Base-by-base conservation (phyloP, 2,888 invertebrate species). In the Drosophila diplacantha region DNA sequence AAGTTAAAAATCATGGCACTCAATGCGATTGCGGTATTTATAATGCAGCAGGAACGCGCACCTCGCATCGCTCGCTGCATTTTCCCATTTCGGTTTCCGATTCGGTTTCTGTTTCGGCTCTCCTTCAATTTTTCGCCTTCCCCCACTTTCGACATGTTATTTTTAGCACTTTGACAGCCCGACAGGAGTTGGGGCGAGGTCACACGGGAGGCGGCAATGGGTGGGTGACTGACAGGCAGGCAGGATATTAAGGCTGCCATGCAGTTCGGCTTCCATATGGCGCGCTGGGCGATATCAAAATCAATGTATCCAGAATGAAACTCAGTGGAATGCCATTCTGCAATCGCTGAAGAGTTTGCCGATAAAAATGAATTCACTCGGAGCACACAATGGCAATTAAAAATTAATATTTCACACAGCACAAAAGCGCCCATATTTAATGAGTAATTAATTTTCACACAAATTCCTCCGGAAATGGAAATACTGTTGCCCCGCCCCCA, bases 241-340 rank as follows among this genome's bases (percentile, higher is more conserved):
- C 77, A 81, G 77, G 77, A 77, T 77, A 77, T 77, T 77, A 78
- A 77, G 62, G 39, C 63, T 72, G 80, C 75, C 75, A 59, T 59
- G 59, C 60, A 54, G 44, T 29, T 53, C 47, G 41, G 37, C 50
- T 61, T 49, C 61, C 61, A 66, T 59, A 53, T 66, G 66, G 66
- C 34, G 66, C 53, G 14, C 20, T 34, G 31, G 24, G 38, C 35
- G 51, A 67, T 60, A 69, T 63, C 55, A 51, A 66, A 66, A 68
- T 55, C 69, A 69, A 63, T 62, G 68, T 44, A 38, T 56, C 43
- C 65, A 35, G 51, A 31, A n/a, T 35, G 31, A 43, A 66, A 50
- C 24, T 50, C 68, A 34, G 18, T 26, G 56, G 44, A 49, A 53
- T 46, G 44, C 47, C 47, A 24, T 39, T 46, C 39, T 3, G 63